Base-by-base conservation (phyloP, 2,797 vertebrate species). In the Sylvilagus floridanus region DNA sequence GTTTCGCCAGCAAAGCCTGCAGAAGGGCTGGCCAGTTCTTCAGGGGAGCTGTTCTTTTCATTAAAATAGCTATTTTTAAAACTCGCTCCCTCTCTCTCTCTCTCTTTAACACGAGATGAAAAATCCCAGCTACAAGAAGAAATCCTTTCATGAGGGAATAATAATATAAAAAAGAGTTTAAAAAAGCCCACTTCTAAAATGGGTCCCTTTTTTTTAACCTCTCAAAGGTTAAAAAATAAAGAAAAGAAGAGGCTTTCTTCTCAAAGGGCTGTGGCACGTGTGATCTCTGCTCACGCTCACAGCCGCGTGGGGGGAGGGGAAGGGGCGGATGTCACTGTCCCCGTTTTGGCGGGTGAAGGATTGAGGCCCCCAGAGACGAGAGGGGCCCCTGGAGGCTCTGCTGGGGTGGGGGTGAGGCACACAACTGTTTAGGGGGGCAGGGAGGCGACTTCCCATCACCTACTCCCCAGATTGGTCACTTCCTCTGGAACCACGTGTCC, bases 51-150 rank as follows among this genome's bases (percentile, higher is more conserved):
- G 96, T 93, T 95, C 97, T 95, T 97, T 97, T 97, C 96, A 96
- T 97, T 97, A 97, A 97, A 97, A 97, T 97, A 88, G 97, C 97
- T 97, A 97, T 97, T 97, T 97, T 97, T 97, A 97, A 97, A 96
- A 95, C 93, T 96, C 95, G 85, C 91, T 93, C 84, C 35, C 91
- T 81, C 95, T 79, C 88, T 68, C 90, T 87, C 93, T 92, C 95
- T 97, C 96, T 96, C 94, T 97, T 96, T 91, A 96, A 96, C 93
- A 95, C 72, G 68, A 93, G 94, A 97, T 97, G 96, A 97, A 97
- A 95, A 96, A 92, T 96, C 94, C 92, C 72, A 91, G 96, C 96
- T 96, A 97, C 97, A 97, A 97, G 96, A 94, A 97, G 96, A 96
- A 96, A 94, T 88, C 79, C 95, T 97, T 96, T 97, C 96, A 96